Base-by-base conservation (phyloP, 2,888 invertebrate species). In the Magallana nippona region DNA sequence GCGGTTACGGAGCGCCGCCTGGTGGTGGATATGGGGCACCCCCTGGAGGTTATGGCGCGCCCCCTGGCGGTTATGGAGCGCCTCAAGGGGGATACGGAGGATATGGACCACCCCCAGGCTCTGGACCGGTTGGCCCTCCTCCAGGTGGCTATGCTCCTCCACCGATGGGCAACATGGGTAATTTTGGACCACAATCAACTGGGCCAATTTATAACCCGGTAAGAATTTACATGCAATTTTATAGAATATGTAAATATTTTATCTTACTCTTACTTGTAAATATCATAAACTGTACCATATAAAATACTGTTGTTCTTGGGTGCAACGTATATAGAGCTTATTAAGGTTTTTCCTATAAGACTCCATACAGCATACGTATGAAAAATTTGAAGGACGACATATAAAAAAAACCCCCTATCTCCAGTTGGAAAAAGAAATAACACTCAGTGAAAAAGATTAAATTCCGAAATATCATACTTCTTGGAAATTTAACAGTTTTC, bases 81-180 rank as follows among this genome's bases (percentile, higher is more conserved):
- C 60, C 60, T 17, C 60, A 17, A 17, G 60, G 60, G 10, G 60
- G 60, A 60, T 60, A 60, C 11, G 60, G 71, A 27, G 71, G 71
- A 27, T 71, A 71, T 71, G 71, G 71, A 13, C 71, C 71, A 13
- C 71, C 71, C 22, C 71, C 71, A 13, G 71, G 71, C 22, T 19
- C 71, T 22, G 71, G 71, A 32, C 71, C 71, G 15, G 71, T 71
- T 2, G 71, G 71, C 27, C 71, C 13, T 71, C 71, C 71, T 32
- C 71, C 71, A 27, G 71, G 71, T 32, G 71, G 71, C 32, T 71
- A 71, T 32, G 71, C 71, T 32, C 71, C 71, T 10, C 71, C 71
- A 27, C 71, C 71, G 71, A 71, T 71, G 71, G 71, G 71, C 5
- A 71, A 71, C 71, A 71, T 71, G 71, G 71, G 71, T 13, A 10